Percentiles rank a stretch among this genome's conserved stretches.
Evolutionary conservation across 1,140 invertebrate genomes (phyloP).

Genomic region (Wasmannia auropunctata): DNA sequence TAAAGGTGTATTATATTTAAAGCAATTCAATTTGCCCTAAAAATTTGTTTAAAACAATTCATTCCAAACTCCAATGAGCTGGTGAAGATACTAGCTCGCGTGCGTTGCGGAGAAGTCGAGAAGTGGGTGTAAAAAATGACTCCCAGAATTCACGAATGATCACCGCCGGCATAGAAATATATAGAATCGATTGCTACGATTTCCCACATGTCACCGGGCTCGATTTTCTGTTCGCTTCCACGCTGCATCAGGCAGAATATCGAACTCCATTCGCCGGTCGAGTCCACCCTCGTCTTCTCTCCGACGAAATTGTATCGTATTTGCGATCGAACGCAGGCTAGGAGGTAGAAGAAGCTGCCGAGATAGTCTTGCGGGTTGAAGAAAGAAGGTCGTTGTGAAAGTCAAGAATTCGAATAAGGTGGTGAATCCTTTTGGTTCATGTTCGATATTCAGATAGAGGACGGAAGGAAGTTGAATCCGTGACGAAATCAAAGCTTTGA

Average conservation of each 20-base stretch:
- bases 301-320: constrained; percentile 55
- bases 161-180: constrained; percentile 45
- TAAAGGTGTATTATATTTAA: neutral
- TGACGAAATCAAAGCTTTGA: constrained; percentile 64
- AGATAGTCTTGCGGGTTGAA: neutral
- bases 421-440: constrained; percentile 4
- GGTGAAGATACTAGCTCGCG: constrained; percentile 42
- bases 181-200: constrained; percentile 69
- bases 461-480: constrained; percentile 39
- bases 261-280: constrained; percentile 57
- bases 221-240: constrained; percentile 36
- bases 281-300: constrained; percentile 40
- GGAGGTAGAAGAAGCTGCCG: neutral
- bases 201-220: constrained; percentile 67
- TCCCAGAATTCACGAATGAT: constrained; percentile 59
- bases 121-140: neutral
- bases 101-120: constrained; percentile 7
- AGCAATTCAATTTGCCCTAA: constrained; percentile 51
- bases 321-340: constrained; percentile 20
- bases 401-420: constrained; percentile 2
- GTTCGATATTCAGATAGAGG: neutral
- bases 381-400: neutral
- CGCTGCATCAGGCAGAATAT: constrained; percentile 54
- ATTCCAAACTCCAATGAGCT: constrained; percentile 54
- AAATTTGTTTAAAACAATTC: constrained; percentile 10